Evolutionary conservation across 1,140 invertebrate genomes (phyloP), one percentile per base, ranked within the genome.

Genomic region (Bombus confusus): DNA sequence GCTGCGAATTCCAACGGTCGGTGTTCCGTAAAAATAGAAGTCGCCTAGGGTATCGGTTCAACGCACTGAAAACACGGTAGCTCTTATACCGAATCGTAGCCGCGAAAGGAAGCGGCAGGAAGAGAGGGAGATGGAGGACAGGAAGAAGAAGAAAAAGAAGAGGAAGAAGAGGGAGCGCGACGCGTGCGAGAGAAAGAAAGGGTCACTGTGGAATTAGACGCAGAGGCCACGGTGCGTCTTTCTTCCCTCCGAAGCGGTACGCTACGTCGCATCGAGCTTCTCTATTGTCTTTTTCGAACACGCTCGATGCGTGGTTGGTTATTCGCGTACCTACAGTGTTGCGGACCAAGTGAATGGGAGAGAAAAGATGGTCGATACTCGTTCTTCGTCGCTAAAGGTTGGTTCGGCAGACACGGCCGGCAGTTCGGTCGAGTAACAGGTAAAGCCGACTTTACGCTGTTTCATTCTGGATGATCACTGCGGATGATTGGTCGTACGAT

Each of bases 331-430:
- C 28, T 77, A 86, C 83, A 85, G 64, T 13, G 31, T 25, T 25
- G 34, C 12, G 34, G 25, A 22, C 74, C 34, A 86, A 80, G 86
- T 92, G 91, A 94, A 94, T 94, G 92, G 89, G 82, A 92, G 92
- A 92, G 31, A n/a, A 75, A 47, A 92, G 90, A 93, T 91, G 91
- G 90, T 93, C 93, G 92, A 93, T 93, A 92, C 90, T 91, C 86
- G 59, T 74, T 76, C 66, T 18, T 52, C 64, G 34, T n/a, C 39
- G 39, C 69, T 52, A 52, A 52, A 52, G 47, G 5, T 52, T 52
- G 18, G 47, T 52, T 52, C 47, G n/a, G n/a, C n/a, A 52, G 18
- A 52, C 47, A 52, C 47, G 47, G 47, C 18, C 47, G 18, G 47
- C 8, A 22, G 47, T 22, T 52, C 47, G 47, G 47, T 22, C 18